Conservation (phyloP, 2,888 invertebrate species). For the Byasa hedistus region DNA sequence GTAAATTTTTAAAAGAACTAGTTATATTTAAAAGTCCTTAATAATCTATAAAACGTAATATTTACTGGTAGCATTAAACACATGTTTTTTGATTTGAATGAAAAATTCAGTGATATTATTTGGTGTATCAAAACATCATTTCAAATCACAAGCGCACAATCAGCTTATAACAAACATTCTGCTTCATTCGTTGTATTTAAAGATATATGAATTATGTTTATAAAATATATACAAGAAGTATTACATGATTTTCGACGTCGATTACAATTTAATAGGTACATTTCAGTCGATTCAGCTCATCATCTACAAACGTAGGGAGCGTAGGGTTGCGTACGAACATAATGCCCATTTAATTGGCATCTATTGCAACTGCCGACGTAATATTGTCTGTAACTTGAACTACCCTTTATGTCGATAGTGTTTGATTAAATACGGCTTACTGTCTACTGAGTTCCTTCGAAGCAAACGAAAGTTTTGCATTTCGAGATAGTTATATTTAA, state of each 20-base stretch:
- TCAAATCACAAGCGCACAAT: no score
- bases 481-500: not conserved
- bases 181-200: no score
- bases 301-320: not conserved
- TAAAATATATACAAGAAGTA: not conserved
- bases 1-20: no score
- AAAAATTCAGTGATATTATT: no score
- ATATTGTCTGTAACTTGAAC: conserved; percentile 1
- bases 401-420: conserved; percentile 1
- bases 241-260: not conserved
- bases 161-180: no score
- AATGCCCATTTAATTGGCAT: conserved; percentile 9
- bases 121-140: no score
- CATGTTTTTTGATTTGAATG: no score
- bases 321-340: not conserved
- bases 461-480: not conserved
- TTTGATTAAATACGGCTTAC: conserved; percentile 1
- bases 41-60: no score
- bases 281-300: not conserved
- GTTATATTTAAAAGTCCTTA: no score
- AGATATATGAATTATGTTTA: no score
- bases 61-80: no score
- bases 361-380: not conserved
- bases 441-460: not conserved
- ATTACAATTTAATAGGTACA: not conserved